A percentile compares a stretch with the other conserved stretches of the same genome.
Evolutionary conservation across 2,113 vertebrate species (phyloP).

Genomic region (Microtus montanus): DNA sequence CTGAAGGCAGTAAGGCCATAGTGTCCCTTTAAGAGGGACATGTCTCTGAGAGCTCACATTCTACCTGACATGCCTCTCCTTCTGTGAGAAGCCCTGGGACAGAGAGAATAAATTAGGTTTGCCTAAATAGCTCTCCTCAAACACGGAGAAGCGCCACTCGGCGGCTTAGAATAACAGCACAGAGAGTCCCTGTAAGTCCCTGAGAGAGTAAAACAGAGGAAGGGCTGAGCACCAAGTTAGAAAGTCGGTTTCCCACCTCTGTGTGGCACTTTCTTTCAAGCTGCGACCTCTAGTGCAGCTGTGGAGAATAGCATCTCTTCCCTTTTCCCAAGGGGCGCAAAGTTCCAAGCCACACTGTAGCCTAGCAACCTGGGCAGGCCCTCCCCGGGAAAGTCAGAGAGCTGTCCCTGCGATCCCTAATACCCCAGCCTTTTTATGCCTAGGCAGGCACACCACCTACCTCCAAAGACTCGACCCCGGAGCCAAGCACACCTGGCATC

Average conservation of each 20-base stretch:
- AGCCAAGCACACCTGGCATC: slow-evolving; percentile 59
- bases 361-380: background rate
- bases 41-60: slow-evolving; percentile 36
- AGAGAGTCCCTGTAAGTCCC: slow-evolving; percentile 53
- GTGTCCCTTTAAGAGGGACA: background rate
- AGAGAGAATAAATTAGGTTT: slow-evolving; percentile 66
- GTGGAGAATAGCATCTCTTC: slow-evolving; percentile 16
- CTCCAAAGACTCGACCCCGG: slow-evolving; percentile 36
- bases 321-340: background rate
- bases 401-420: slow-evolving; percentile 19
- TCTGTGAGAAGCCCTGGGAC: slow-evolving; percentile 31
- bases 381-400: background rate
- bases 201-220: background rate
- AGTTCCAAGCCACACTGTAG: background rate
- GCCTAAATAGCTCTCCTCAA: slow-evolving; percentile 62
- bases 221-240: background rate
- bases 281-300: slow-evolving; percentile 70
- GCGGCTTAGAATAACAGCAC: slow-evolving; percentile 4
- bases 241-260: slow-evolving; percentile 12
- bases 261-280: slow-evolving; percentile 62
- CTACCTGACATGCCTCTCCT: slow-evolving; percentile 51
- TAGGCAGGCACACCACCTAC: slow-evolving; percentile 63
- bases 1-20: background rate
- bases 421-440: slow-evolving; percentile 45
- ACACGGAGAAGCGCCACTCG: background rate